A percentile compares a stretch with the other conserved stretches of the same genome.
Conservation (phyloP, 2,113 vertebrate species). For the Steatornis caripensis region DNA sequence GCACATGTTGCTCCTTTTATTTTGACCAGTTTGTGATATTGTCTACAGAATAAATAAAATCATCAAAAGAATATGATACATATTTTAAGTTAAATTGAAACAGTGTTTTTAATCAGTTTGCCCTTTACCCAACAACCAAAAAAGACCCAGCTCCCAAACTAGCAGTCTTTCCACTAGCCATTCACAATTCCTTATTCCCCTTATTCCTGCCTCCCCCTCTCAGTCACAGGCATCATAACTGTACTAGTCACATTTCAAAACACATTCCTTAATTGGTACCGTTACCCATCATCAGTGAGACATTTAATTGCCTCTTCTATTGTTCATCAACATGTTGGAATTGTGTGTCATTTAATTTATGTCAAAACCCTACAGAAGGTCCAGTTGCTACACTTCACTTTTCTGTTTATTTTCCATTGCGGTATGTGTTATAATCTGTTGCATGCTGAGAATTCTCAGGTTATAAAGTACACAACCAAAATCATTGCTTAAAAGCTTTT, state of each 20-base stretch:
- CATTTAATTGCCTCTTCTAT: conserved; percentile 36
- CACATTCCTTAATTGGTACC: not conserved
- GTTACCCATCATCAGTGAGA: conserved; percentile 38
- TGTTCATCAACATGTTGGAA: conserved; percentile 22
- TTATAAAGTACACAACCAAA: conserved; percentile 1
- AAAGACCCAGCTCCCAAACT: rapidly evolving
- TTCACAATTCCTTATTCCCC: not conserved
- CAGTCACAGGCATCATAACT: not conserved
- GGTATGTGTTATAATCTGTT: not conserved
- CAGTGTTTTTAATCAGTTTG: not conserved
- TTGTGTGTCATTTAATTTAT: conserved; percentile 18
- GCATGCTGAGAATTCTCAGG: conserved; percentile 34
- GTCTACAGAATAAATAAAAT: not conserved
- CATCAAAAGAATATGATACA: not conserved
- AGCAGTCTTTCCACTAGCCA: not conserved
- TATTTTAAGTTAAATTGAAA: not conserved
- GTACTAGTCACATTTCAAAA: not conserved
- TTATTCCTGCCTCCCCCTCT: not conserved
- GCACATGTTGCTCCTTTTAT: not conserved
- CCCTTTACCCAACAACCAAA: not conserved
- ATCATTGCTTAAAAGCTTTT: conserved; percentile 15
- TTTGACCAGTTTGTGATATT: not conserved
- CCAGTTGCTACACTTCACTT: not conserved
- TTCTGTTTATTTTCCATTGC: conserved; percentile 35
- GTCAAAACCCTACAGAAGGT: conserved; percentile 10